A percentile compares a stretch with the other conserved stretches of the same genome.
Evolutionary conservation across 2,797 vertebrate genomes (phyloP).

Genomic region (Lithobates sylvaticus): DNA sequence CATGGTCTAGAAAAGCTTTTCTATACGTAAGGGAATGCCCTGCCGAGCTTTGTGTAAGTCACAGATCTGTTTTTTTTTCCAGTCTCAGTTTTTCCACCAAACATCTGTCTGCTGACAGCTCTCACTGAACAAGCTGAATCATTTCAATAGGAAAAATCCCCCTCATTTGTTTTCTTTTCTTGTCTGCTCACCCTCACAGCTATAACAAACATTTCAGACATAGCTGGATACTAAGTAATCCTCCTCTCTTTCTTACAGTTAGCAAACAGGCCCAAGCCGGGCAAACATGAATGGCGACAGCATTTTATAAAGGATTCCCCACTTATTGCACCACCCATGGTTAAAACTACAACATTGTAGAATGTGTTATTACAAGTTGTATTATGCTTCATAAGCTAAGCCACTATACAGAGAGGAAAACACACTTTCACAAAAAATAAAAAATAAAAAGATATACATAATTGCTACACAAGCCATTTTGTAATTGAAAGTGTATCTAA

Average conservation of each 20-base stretch:
- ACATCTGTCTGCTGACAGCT: background rate
- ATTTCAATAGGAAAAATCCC: constrained; percentile 52
- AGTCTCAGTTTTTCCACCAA: constrained; percentile 18
- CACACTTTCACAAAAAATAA: no score
- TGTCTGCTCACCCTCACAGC: constrained; percentile 36
- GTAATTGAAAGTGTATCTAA: no score
- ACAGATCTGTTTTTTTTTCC: background rate
- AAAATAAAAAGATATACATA: no score
- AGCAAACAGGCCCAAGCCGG: no score
- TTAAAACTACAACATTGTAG: no score
- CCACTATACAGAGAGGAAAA: no score
- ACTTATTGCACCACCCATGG: no score
- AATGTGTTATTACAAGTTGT: no score
- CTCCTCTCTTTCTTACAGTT: constrained; percentile 20
- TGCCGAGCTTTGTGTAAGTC: background rate
- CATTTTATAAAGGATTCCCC: no score
- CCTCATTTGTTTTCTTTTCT: constrained; percentile 60
- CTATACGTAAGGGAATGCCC: background rate
- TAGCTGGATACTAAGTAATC: constrained; percentile 61
- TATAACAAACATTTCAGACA: constrained; percentile 48
- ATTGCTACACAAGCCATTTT: no score
- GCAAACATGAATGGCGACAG: no score
- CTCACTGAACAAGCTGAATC: constrained; percentile 13
- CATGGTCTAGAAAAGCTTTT: background rate
- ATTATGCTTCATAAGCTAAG: no score